phyloP scores from a whole-genome alignment of 2,797 vertebrate species.

The Anas bernieri region DNA sequence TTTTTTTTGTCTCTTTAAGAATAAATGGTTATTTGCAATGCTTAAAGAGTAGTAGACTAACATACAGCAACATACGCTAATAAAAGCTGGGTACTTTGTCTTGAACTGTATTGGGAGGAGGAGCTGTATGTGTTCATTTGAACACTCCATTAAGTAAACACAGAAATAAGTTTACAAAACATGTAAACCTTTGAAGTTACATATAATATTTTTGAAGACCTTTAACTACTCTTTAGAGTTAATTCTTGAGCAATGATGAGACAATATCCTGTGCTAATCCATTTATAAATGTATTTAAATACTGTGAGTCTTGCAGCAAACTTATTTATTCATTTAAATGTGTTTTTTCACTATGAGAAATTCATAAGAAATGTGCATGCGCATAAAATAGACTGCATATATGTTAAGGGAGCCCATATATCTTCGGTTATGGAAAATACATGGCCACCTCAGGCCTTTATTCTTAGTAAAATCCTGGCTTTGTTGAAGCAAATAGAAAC shows the following conservation, averaged over 20 bases:
- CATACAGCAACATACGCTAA: not conserved
- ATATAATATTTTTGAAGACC: not conserved
- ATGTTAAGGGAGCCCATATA: not conserved
- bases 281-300: not conserved
- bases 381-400: not conserved
- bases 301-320: not conserved
- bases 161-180: not conserved
- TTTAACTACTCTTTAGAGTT: not conserved
- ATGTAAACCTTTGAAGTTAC: not conserved
- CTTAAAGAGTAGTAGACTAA: constrained; percentile 1
- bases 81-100: not conserved
- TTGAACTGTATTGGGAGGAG: not conserved
- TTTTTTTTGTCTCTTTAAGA: not conserved
- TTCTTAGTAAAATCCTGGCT: not conserved
- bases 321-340: not conserved
- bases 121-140: not conserved
- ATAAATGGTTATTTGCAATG: constrained; percentile 11
- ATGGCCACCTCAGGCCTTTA: not conserved
- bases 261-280: not conserved
- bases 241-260: not conserved
- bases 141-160: constrained; percentile 6
- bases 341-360: not conserved
- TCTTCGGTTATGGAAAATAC: not conserved
- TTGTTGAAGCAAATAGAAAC: not conserved
- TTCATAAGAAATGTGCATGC: not conserved